A percentile compares a stretch with the other conserved stretches of the same genome.
Evolutionary conservation across 2,888 invertebrate genomes (phyloP).

Genomic region (Drosophila tanythrix): DNA sequence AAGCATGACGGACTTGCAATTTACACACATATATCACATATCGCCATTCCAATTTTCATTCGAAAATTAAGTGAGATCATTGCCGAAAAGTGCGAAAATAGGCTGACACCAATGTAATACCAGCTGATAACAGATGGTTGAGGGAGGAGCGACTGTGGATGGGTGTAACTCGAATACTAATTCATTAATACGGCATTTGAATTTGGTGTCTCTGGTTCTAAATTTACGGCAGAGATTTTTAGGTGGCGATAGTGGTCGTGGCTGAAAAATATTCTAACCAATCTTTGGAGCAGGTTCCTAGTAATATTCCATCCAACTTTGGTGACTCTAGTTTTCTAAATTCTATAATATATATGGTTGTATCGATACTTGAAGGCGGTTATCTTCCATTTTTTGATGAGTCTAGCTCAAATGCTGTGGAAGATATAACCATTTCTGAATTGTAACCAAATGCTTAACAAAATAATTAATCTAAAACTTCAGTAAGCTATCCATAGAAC

Average conservation of each 20-base stretch:
- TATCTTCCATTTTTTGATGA: not conserved
- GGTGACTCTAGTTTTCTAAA: not conserved
- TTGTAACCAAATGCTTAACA: too few relatives aligned
- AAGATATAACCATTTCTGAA: not conserved
- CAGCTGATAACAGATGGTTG: not conserved
- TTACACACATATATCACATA: not conserved
- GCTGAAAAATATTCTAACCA: not conserved
- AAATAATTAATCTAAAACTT: not conserved
- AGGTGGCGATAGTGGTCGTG: too few relatives aligned
- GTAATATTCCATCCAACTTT: not conserved
- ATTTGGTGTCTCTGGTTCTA: not conserved
- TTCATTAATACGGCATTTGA: not conserved
- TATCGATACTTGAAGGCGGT: not conserved
- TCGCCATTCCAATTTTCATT: not conserved
- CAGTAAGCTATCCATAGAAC: not conserved
- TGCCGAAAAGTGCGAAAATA: not conserved
- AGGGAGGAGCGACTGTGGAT: too few relatives aligned
- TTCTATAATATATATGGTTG: not conserved
- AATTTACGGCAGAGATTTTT: not conserved
- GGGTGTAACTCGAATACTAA: not conserved
- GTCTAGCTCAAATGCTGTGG: not conserved
- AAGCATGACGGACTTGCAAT: not conserved
- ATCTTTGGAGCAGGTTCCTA: not conserved
- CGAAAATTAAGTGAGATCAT: not conserved
- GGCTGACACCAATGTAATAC: not conserved